A percentile compares a stretch with the other conserved stretches of the same genome.
phyloP scores from a whole-genome alignment of 2,797 vertebrate species.

The Myotis myotis region DNA sequence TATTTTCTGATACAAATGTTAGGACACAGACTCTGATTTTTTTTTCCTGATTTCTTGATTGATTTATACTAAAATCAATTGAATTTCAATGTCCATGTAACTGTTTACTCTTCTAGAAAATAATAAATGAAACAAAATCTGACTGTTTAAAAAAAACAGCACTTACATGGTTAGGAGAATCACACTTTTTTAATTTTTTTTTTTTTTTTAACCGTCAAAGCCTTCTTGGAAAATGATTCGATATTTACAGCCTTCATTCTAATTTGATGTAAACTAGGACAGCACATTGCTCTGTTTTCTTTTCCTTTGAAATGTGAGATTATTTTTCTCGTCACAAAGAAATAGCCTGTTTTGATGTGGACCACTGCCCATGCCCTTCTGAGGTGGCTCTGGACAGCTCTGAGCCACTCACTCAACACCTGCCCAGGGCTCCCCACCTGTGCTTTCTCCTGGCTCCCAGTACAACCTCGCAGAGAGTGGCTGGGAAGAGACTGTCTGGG shows the following conservation, averaged over 20 bases:
- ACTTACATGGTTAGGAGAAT: not conserved
- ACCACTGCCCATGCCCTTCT: not conserved
- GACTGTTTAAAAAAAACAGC: not conserved
- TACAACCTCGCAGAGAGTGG: rapidly evolving
- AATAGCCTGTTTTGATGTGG: not conserved
- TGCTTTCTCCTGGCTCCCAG: no score
- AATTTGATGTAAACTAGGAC: not conserved
- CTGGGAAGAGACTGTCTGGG: not conserved
- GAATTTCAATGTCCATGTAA: not conserved
- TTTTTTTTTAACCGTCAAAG: conserved; percentile 47
- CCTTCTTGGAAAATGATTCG: not conserved
- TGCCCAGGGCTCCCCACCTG: rapidly evolving
- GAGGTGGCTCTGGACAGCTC: not conserved
- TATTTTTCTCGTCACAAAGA: conserved; percentile 17
- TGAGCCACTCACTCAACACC: rapidly evolving
- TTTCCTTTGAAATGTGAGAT: not conserved
- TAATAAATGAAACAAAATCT: not conserved
- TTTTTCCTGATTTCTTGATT: not conserved
- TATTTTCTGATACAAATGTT: conserved; percentile 32
- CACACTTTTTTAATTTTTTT: not conserved
- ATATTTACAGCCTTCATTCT: not conserved
- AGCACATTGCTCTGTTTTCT: not conserved
- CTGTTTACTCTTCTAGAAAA: conserved; percentile 20
- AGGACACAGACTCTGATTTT: not conserved
- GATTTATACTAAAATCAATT: not conserved